phyloP scores from a whole-genome alignment of 2,888 invertebrate species.

The Chrysina gloriosa region DNA sequence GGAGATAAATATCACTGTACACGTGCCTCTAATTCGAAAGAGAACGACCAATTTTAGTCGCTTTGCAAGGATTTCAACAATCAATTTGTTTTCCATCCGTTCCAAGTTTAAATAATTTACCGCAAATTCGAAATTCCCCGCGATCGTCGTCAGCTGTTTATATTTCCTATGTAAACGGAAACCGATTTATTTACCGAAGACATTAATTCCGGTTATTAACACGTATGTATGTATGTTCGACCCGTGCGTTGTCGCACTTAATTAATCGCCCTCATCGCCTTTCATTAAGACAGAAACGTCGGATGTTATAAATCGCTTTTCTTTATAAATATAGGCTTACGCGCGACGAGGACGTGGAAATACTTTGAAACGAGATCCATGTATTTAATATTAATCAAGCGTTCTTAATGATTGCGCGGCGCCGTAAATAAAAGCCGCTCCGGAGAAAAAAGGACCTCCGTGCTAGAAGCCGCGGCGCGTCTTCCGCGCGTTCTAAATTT shows the following conservation, averaged over 20 bases:
- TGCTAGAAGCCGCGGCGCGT: not conserved
- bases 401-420: constrained; percentile 15
- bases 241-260: not conserved
- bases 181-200: too few relatives aligned
- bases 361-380: constrained; percentile 1
- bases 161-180: too few relatives aligned
- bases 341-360: constrained; percentile 8
- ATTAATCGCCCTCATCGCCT: constrained; percentile 2
- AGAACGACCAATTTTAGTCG: too few relatives aligned
- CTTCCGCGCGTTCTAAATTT: too few relatives aligned
- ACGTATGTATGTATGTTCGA: not conserved
- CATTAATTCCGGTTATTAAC: not conserved
- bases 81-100: too few relatives aligned
- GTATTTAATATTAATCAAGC: constrained; percentile 25
- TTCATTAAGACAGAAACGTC: constrained; percentile 16
- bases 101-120: too few relatives aligned
- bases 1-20: too few relatives aligned
- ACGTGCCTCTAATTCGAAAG: too few relatives aligned
- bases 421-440: constrained; percentile 22
- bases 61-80: too few relatives aligned
- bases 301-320: constrained; percentile 9
- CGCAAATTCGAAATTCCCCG: too few relatives aligned
- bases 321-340: constrained; percentile 24
- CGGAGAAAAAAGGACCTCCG: not conserved
- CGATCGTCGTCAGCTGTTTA: too few relatives aligned